Percentiles rank a stretch among this genome's conserved stretches.
Conservation (phyloP, 2,113 vertebrate genomes). For the Morone chrysops region DNA sequence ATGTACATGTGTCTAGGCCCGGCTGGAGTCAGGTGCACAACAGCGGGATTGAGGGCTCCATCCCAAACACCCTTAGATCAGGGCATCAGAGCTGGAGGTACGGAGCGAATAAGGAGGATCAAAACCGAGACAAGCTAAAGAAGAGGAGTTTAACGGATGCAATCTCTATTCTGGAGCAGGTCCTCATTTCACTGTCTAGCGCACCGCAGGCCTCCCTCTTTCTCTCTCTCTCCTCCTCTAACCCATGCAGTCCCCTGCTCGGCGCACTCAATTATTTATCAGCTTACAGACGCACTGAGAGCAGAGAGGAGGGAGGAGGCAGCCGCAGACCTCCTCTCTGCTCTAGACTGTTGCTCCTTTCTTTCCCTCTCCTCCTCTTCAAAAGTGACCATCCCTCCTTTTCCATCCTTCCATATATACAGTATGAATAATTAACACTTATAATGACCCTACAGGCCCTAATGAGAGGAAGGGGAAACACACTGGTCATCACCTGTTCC, state of each 20-base stretch:
- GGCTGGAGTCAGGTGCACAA: neutral
- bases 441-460: slow-evolving; percentile 13
- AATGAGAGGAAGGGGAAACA: slow-evolving; percentile 32
- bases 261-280: slow-evolving; percentile 79
- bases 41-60: neutral
- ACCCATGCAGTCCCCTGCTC: slow-evolving; percentile 71
- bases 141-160: slow-evolving; percentile 50
- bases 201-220: slow-evolving; percentile 47
- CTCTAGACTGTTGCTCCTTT: slow-evolving; percentile 47
- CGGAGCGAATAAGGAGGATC: slow-evolving; percentile 23
- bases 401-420: slow-evolving; percentile 27
- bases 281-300: slow-evolving; percentile 70
- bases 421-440: slow-evolving; percentile 54
- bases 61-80: slow-evolving; percentile 15
- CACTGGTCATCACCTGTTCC: slow-evolving; percentile 50
- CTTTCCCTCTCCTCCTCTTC: slow-evolving; percentile 34
- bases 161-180: slow-evolving; percentile 57
- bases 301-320: slow-evolving; percentile 45
- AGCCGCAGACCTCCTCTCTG: slow-evolving; percentile 49
- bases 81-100: slow-evolving; percentile 4
- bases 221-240: slow-evolving; percentile 50
- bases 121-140: slow-evolving; percentile 37
- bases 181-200: slow-evolving; percentile 65
- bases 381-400: slow-evolving; percentile 54
- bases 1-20: neutral